Evolutionary conservation across 1,140 invertebrate genomes (phyloP).

Genomic region (Hypsibius dujardini): DNA sequence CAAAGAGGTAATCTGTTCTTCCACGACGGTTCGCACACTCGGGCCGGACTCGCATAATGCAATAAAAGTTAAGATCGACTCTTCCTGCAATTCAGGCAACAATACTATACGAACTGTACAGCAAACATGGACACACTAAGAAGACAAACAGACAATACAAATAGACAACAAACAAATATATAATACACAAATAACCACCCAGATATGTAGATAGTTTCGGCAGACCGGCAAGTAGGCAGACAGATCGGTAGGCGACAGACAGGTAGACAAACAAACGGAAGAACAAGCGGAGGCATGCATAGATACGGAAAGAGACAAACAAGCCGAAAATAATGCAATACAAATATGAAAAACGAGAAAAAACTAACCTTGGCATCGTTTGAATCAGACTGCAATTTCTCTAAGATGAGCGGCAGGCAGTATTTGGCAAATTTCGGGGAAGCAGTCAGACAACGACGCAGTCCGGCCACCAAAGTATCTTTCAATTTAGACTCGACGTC

Average conservation of each 20-base stretch:
- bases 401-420: conserved; percentile 53
- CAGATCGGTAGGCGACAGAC: no score
- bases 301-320: no score
- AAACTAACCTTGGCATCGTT: conserved; percentile 63
- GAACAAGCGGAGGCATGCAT: no score
- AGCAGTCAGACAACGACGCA: conserved; percentile 52
- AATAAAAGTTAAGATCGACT: background rate
- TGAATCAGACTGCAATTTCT: conserved; percentile 64
- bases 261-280: no score
- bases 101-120: no score
- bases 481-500: conserved; percentile 30
- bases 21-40: background rate
- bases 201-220: no score
- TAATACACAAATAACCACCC: no score
- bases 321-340: no score
- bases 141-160: background rate
- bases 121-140: background rate
- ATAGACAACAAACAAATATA: conserved; percentile 36
- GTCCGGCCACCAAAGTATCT: conserved; percentile 49
- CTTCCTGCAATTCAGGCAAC: background rate
- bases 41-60: background rate
- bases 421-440: conserved; percentile 52
- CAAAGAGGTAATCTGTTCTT: background rate
- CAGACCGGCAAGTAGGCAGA: no score
- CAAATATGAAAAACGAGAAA: conserved; percentile 42